A percentile compares a stretch with the other conserved stretches of the same genome.
Conservation (phyloP, 1,140 invertebrate species). For the silkworm (Bombyx mori) region ASM3026992v2 NC_085107.1:19193001-19193500, state of each 20-base stretch:
- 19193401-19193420: conserved; percentile 52
- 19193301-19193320: neutral
- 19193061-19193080: conserved; percentile 35
- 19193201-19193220: neutral
- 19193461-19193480: too few species aligned
- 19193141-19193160: conserved; percentile 21
- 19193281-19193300: neutral
- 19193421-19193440: neutral
- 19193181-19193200: neutral
- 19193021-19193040: conserved; percentile 41
- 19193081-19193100: conserved; percentile 17
- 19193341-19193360: conserved; percentile 2
- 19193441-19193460: neutral
- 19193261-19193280: neutral
- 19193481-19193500: too few species aligned
- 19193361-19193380: conserved; percentile 12
- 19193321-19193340: neutral
- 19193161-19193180: conserved; percentile 6
- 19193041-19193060: conserved; percentile 52
- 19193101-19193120: conserved; percentile 39
- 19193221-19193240: neutral
- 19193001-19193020: conserved; percentile 42
- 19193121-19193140: conserved; percentile 23
- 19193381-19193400: conserved; percentile 10
- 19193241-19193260: neutral